Evolutionary conservation across 64 coral and sea anemone species (phyloP), one percentile per base, ranked within the genome.

Genomic region (Porites lutea): DNA sequence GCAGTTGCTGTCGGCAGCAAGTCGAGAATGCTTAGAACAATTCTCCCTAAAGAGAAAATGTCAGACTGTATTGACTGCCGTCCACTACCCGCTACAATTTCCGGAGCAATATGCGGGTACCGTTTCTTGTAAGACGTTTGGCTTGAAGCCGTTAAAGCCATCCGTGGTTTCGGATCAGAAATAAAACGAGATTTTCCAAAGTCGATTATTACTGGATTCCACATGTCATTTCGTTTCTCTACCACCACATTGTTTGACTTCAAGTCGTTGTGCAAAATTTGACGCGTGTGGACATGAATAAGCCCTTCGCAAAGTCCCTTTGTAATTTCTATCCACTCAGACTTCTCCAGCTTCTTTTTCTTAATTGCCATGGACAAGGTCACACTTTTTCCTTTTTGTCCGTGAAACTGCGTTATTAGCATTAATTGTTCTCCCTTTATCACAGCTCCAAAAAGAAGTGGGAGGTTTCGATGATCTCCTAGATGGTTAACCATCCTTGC

Each of bases 51-150:
- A 3, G 82, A 86, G 19, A 48, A 67, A 69, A 86, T 70, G 15
- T 86, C 82, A 16, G 63, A 69, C n/a, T 5, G 1, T 3, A 69
- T 12, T 19, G 57, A 51, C 22, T 86, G 82, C 13, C 62, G 5
- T 4, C 44, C 27, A n/a, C 50, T 48, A 1, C 82, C 82, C 2
- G 47, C 6, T 0, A 70, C 63, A 52, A 86, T 86, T 68, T 86
- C 82, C 11, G 82, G 82, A 47, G 82, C 90, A 58, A 92, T 78
- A 18, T 92, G 81, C 13, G 73, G 72, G 48, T 74, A 91, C 21
- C 48, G 10, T 0, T 78, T 37, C 66, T 70, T 70, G 66, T n/a
- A n/a, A n/a, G n/a, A n/a, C n/a, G n/a, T n/a, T n/a, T n/a, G n/a
- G 20, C 66, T 70, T 19, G 66, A 70, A 70, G 19, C 19, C 3